Evolutionary conservation across 2,113 vertebrate species (phyloP), one percentile per base, ranked within the genome.

Genomic region (Periophthalmodon schlosseri): DNA sequence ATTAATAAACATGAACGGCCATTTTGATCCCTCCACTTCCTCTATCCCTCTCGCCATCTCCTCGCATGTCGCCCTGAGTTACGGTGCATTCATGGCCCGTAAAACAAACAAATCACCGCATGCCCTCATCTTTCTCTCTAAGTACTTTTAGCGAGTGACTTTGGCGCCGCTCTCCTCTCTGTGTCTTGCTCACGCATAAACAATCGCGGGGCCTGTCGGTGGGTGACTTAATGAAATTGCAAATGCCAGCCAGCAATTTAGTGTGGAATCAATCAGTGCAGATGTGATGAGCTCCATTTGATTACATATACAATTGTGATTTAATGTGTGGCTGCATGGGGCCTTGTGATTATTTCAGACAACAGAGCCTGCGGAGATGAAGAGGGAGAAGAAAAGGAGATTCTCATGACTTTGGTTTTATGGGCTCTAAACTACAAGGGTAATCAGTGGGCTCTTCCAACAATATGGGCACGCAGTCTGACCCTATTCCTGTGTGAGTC

Each of bases 291-390:
- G 81, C 79, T 85, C 49, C 67, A 83, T 89, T 90, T 89, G 87
- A 91, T 88, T 89, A 86, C 82, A 79, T 86, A 88, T 90, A 86
- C 88, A 91, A 85, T 76, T 75, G 72, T 85, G 87, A 93, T 88
- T 90, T 88, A 88, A 84, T 85, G 87, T 86, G 74, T 61, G 73
- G 76, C 83, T 72, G 66, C 66, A 47, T 47, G 73, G 49, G 77
- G 75, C 79, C 77, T 77, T 70, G 73, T 72, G 81, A 72, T 81
- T 83, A 83, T 84, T 78, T 75, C 28, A 50, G 78, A 73, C 75
- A 70, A 78, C 70, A 74, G 1, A 72, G 83, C 72, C 20, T 23
- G 70, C 50, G 64, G 46, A 82, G 46, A 77, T 52, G 44, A 50
- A 34, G 69, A 46, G 56, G 77, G 28, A 66, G 34, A 49, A 24